phyloP scores from a whole-genome alignment of 2,888 invertebrate genomes.

The Cephus rjabovi region DNA sequence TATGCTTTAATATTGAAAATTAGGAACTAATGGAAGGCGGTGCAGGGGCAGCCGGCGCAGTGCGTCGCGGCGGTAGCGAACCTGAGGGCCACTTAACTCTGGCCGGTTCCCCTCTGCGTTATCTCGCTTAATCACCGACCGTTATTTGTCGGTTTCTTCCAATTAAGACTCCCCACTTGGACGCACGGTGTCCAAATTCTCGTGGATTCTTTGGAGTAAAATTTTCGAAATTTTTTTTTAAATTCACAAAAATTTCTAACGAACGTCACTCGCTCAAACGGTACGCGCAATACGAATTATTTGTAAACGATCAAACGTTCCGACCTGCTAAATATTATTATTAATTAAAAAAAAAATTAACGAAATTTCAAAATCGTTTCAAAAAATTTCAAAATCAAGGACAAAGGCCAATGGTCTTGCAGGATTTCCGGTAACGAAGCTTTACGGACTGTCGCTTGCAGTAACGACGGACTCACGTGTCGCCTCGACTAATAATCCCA shows the following conservation, averaged over 20 bases:
- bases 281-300: neutral
- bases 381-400: neutral
- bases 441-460: constrained; percentile 1
- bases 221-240: neutral
- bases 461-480: neutral
- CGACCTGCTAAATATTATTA: neutral
- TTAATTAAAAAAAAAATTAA: neutral
- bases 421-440: constrained; percentile 1
- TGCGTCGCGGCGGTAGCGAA: constrained; percentile 43
- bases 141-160: constrained; percentile 56
- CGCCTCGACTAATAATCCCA: neutral
- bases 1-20: constrained; percentile 8
- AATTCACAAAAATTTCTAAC: neutral
- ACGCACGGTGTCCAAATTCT: neutral
- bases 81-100: constrained; percentile 47
- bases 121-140: constrained; percentile 52
- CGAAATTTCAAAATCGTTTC: neutral
- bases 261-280: neutral
- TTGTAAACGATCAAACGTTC: neutral
- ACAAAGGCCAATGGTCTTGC: neutral
- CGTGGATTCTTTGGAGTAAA: neutral
- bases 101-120: constrained; percentile 40
- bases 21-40: constrained; percentile 8
- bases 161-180: constrained; percentile 43
- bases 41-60: neutral